Evolutionary conservation across 1,140 invertebrate species (phyloP).

Genomic region (Drosophila kohkoa): DNA sequence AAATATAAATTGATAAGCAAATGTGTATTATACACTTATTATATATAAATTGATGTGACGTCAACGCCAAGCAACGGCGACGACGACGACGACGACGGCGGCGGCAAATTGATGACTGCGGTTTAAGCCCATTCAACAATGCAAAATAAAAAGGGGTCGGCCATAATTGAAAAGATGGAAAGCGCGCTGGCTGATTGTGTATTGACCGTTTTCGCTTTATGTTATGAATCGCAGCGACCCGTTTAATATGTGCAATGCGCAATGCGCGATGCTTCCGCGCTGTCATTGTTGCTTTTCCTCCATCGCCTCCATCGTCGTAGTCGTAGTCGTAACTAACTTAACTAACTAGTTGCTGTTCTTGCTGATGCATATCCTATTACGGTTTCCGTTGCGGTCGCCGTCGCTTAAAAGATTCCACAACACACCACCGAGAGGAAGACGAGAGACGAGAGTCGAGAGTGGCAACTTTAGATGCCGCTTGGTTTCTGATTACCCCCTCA

Average conservation of each 20-base stretch:
- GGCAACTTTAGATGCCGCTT: background rate
- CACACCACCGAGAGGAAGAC: background rate
- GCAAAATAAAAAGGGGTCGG: constrained; percentile 1
- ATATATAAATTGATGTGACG: background rate
- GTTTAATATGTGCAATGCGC: constrained; percentile 22
- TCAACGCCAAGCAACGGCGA: background rate
- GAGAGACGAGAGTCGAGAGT: background rate
- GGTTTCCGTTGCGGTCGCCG: constrained; percentile 30
- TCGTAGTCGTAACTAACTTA: background rate
- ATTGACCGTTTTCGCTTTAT: constrained; percentile 52
- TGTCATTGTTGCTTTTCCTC: background rate
- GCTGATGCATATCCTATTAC: constrained; percentile 35
- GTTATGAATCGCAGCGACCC: background rate
- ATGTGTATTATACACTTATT: background rate
- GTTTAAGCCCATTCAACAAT: background rate
- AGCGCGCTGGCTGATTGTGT: background rate
- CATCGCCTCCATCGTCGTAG: background rate
- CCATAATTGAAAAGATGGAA: constrained; percentile 2
- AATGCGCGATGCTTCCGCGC: constrained; percentile 1
- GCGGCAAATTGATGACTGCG: background rate
- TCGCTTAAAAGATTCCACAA: background rate
- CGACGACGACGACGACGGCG: background rate
- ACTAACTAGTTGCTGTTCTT: constrained; percentile 23
- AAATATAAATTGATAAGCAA: background rate
- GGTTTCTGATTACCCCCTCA: background rate